Evolutionary conservation across 2,797 vertebrate genomes (phyloP).

Genomic region (Macrochelys suwanniensis): DNA sequence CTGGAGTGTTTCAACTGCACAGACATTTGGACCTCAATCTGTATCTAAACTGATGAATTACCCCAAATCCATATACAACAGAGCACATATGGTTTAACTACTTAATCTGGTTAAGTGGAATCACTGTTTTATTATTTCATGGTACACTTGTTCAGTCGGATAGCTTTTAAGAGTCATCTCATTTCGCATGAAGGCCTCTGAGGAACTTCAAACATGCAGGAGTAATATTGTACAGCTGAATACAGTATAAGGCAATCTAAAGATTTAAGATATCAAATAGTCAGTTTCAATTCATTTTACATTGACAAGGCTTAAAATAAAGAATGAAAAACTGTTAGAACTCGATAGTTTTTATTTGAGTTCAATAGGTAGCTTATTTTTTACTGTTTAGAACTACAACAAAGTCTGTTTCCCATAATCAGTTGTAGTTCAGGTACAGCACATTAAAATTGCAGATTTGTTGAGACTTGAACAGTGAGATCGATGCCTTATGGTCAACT

Average conservation of each 20-base stretch:
- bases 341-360: not conserved
- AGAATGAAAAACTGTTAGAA: rapidly evolving
- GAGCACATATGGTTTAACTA: slow-evolving; percentile 1
- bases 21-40: not conserved
- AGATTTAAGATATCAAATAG: not conserved
- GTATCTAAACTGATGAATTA: slow-evolving; percentile 21
- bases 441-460: not conserved
- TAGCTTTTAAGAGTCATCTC: slow-evolving; percentile 45
- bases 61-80: slow-evolving; percentile 20
- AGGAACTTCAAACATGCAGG: slow-evolving; percentile 12
- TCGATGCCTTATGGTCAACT: not conserved
- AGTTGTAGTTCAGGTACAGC: not conserved
- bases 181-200: slow-evolving; percentile 35
- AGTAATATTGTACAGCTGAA: not conserved
- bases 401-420: not conserved
- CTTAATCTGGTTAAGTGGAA: not conserved
- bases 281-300: not conserved
- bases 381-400: not conserved
- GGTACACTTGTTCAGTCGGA: not conserved
- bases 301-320: not conserved
- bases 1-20: slow-evolving; percentile 49
- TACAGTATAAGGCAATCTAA: slow-evolving; percentile 19
- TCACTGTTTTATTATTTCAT: slow-evolving; percentile 25
- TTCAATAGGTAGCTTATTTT: rapidly evolving
- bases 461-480: slow-evolving; percentile 29